Evolutionary conservation across 2,113 vertebrate genomes (phyloP).

Genomic region (Dendropsophus ebraccatus): DNA sequence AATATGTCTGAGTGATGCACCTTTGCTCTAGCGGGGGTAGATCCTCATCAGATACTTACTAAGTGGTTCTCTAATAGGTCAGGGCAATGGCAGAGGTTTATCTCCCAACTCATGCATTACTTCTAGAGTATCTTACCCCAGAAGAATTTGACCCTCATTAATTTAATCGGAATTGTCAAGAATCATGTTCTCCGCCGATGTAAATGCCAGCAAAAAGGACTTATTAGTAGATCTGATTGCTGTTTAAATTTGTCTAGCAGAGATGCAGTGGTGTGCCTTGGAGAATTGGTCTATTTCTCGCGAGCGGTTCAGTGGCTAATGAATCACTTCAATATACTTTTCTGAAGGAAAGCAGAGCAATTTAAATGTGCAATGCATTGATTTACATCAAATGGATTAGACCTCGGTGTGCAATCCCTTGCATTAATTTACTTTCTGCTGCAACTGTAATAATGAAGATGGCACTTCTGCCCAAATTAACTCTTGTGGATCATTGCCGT

Average conservation of each 20-base stretch:
- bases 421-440: constrained; percentile 73
- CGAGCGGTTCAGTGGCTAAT: constrained; percentile 72
- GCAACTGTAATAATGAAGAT: constrained; percentile 67
- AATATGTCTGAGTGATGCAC: neutral
- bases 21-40: neutral
- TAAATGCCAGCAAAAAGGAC: constrained; percentile 74
- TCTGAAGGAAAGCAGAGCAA: constrained; percentile 74
- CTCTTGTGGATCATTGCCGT: constrained; percentile 56
- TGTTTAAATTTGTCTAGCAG: constrained; percentile 78
- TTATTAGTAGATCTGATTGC: constrained; percentile 77
- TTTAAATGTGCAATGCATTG: constrained; percentile 75
- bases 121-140: constrained; percentile 63
- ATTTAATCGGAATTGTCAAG: constrained; percentile 76
- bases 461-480: constrained; percentile 63
- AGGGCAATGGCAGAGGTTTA: constrained; percentile 39
- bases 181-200: constrained; percentile 69
- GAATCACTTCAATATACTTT: constrained; percentile 77
- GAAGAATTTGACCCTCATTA: constrained; percentile 73
- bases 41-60: constrained; percentile 32
- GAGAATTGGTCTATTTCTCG: constrained; percentile 72
- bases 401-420: constrained; percentile 70
- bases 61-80: constrained; percentile 32
- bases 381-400: constrained; percentile 79
- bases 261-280: constrained; percentile 70
- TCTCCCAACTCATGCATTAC: constrained; percentile 61